A percentile compares a stretch with the other conserved stretches of the same genome.
phyloP scores from a whole-genome alignment of 2,113 vertebrate genomes.

The Cavia aperea region DNA sequence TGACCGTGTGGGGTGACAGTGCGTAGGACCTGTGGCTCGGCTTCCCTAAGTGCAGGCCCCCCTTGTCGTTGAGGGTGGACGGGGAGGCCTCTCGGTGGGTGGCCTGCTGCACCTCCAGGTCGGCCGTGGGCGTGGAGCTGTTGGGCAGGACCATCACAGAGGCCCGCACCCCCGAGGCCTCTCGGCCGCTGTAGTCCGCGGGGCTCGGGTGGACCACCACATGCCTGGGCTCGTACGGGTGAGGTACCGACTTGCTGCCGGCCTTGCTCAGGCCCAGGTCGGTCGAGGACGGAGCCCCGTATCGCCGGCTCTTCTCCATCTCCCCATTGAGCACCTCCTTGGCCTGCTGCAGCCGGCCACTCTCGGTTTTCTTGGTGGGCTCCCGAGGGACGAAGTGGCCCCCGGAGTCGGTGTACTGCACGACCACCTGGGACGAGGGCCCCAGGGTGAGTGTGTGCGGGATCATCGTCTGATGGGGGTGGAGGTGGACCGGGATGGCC shows the following conservation, averaged over 20 bases:
- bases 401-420: slow-evolving; percentile 86
- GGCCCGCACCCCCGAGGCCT: slow-evolving; percentile 83
- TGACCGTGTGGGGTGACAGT: slow-evolving; percentile 90
- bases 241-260: slow-evolving; percentile 79
- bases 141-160: slow-evolving; percentile 93
- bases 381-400: slow-evolving; percentile 78
- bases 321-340: slow-evolving; percentile 93
- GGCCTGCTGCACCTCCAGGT: slow-evolving; percentile 80
- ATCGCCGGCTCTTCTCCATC: slow-evolving; percentile 86
- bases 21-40: slow-evolving; percentile 82
- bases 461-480: slow-evolving; percentile 86
- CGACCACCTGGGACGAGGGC: slow-evolving; percentile 86
- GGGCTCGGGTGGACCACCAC: slow-evolving; percentile 83
- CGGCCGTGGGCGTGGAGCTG: slow-evolving; percentile 81
- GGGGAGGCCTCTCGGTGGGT: slow-evolving; percentile 79
- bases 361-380: slow-evolving; percentile 82
- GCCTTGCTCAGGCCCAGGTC: slow-evolving; percentile 80
- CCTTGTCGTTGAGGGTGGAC: slow-evolving; percentile 82
- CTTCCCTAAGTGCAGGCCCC: slow-evolving; percentile 86
- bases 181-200: slow-evolving; percentile 83
- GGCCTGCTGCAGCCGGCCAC: slow-evolving; percentile 80
- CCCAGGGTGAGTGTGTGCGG: slow-evolving; percentile 87
- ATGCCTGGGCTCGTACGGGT: slow-evolving; percentile 89
- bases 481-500: slow-evolving; percentile 84
- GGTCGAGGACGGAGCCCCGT: slow-evolving; percentile 69